Evolutionary conservation across 1,140 invertebrate genomes (phyloP).

Genomic region (Bombus terrestris): DNA sequence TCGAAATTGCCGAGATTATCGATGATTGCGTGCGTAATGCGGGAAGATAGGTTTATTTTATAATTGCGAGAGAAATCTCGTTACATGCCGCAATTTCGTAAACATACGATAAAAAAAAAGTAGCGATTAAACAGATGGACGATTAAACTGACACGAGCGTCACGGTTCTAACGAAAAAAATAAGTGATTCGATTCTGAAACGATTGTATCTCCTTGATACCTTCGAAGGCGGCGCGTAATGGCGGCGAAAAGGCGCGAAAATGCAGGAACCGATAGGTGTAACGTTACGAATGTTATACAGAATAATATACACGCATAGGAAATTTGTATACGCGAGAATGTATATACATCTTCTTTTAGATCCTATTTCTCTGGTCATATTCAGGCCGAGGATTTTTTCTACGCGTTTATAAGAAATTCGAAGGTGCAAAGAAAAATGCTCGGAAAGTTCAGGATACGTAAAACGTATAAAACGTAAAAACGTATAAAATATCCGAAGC

Average conservation of each 20-base stretch:
- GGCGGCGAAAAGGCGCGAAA: conserved; percentile 31
- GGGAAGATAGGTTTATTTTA: neutral
- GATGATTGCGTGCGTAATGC: too few species aligned
- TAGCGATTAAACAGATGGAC: neutral
- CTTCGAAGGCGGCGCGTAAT: neutral
- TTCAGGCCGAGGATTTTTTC: too few species aligned
- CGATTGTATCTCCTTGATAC: neutral
- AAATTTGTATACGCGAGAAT: neutral
- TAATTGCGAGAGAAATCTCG: neutral
- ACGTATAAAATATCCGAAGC: neutral
- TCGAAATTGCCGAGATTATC: neutral
- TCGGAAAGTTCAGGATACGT: too few species aligned
- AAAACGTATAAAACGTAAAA: neutral
- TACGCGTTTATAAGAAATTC: neutral
- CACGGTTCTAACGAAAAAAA: neutral
- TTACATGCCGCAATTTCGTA: neutral
- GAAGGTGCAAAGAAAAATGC: too few species aligned
- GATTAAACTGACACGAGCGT: too few species aligned
- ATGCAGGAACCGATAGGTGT: neutral
- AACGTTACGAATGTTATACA: neutral
- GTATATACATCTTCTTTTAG: too few species aligned
- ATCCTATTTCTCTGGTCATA: too few species aligned
- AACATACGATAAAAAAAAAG: neutral
- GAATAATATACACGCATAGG: neutral
- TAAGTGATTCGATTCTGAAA: neutral